Evolutionary conservation across 2,888 invertebrate genomes (phyloP).

Genomic region (Mesopsocus fuscifrons): DNA sequence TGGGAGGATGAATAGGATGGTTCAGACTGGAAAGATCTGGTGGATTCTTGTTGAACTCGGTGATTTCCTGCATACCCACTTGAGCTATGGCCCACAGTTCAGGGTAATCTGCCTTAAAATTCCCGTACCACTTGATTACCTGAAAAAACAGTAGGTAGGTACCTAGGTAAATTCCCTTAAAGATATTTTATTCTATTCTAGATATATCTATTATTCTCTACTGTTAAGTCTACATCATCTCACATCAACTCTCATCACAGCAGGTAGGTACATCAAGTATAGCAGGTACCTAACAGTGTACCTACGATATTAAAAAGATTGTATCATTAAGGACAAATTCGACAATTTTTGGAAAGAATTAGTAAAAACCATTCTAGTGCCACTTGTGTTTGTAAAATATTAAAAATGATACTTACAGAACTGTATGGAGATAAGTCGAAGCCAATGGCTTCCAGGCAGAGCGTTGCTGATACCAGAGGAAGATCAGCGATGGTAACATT

Average conservation of each 20-base stretch:
- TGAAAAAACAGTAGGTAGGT: constrained; percentile 20
- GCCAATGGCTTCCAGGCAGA: constrained; percentile 50
- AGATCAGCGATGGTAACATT: constrained; percentile 58
- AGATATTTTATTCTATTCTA: no score
- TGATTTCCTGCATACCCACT: constrained; percentile 46
- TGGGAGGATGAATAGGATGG: constrained; percentile 54
- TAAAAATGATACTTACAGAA: constrained; percentile 1
- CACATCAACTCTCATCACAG: no score
- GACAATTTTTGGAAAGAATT: no score
- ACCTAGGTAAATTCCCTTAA: background rate
- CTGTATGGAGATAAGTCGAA: constrained; percentile 40
- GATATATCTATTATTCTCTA: no score
- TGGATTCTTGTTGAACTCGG: constrained; percentile 45
- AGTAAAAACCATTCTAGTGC: no score
- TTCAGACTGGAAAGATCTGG: constrained; percentile 48
- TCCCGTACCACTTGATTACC: constrained; percentile 45
- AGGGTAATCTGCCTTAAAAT: constrained; percentile 45
- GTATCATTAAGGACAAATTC: no score
- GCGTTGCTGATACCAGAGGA: constrained; percentile 45
- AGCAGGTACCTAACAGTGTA: no score
- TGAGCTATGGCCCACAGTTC: constrained; percentile 50
- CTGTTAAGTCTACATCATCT: no score
- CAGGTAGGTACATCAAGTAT: no score
- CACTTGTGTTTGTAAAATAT: no score
- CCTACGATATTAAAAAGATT: no score